phyloP scores from a whole-genome alignment of 92 coral and sea anemone genomes.

The Phenganax subtilis region DNA sequence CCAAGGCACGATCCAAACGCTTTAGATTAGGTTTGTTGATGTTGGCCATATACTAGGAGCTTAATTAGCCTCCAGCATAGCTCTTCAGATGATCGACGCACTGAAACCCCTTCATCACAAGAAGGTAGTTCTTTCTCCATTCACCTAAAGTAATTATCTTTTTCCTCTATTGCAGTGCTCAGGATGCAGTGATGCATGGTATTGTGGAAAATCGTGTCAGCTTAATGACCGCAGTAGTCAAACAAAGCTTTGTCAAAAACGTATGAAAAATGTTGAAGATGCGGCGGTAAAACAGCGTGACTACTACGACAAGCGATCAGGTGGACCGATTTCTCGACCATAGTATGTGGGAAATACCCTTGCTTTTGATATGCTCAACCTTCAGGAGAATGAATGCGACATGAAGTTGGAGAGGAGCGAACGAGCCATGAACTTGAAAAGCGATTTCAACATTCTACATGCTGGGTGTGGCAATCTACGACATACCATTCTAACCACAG shows the following conservation, averaged over 20 bases:
- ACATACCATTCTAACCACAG: slow-evolving; percentile 7
- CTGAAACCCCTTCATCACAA: too few relatives aligned
- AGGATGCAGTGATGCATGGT: slow-evolving; percentile 14
- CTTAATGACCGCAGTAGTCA: slow-evolving; percentile 10
- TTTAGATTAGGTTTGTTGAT: too few relatives aligned
- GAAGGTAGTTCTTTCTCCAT: background rate
- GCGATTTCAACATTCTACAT: slow-evolving; percentile 5
- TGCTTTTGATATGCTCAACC: slow-evolving; percentile 12
- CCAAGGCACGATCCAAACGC: too few relatives aligned
- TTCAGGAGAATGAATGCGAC: slow-evolving; percentile 7
- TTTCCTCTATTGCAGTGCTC: background rate
- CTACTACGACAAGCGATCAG: slow-evolving; percentile 17
- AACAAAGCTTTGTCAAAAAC: background rate
- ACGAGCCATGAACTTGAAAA: slow-evolving; percentile 9
- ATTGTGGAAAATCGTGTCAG: slow-evolving; percentile 13
- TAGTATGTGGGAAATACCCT: slow-evolving; percentile 4
- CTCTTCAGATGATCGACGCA: too few relatives aligned
- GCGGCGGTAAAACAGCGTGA: slow-evolving; percentile 6
- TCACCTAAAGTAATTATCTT: background rate
- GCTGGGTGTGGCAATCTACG: slow-evolving; percentile 14
- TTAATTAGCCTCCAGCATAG: too few relatives aligned
- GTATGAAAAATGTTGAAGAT: background rate
- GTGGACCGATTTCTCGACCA: slow-evolving; percentile 17
- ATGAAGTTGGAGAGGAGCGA: slow-evolving; percentile 9
- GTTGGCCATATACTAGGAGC: too few relatives aligned